Evolutionary conservation across 2,113 vertebrate species (phyloP), one percentile per base, ranked within the genome.

Genomic region (Onychostoma macrolepis): DNA sequence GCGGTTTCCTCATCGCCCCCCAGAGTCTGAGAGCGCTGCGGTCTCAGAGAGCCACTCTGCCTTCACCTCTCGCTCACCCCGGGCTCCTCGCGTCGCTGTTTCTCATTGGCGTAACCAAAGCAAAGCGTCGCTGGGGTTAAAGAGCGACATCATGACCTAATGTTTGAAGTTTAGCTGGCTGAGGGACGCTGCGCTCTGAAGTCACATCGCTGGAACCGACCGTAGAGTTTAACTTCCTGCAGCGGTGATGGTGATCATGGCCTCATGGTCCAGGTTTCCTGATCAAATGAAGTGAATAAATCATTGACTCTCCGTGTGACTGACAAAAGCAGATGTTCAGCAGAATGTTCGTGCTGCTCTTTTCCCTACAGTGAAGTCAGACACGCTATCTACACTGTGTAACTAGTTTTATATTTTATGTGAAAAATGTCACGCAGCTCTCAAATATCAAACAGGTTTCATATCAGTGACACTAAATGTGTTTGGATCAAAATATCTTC

Each of bases 71-170:
- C 74, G 58, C 83, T 90, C 74, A 36, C 53, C 36, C 50, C 86
- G 84, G 86, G 91, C 88, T 84, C 83, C 85, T 53, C 50, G 61
- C 24, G 86, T 92, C 88, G 88, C 89, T 91, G 90, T 91, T 87
- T 91, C 81, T 76, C 86, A 53, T 12, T n/a, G 41, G 26, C 28
- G 85, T 91, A 90, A 92, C 92, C 90, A 91, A 90, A 92, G 91
- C 89, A 90, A 84, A 89, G 89, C 13, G 2, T 69, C 65, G 3
- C 65, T 28, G 65, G 65, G 65, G 86, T 17, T 38, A 86, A 63
- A 69, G 87, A 90, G 86, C 79, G 87, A 41, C 89, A 88, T 80
- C 78, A 86, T 74, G 88, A 91, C 85, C 89, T 94, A 86, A 92
- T 93, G 88, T 90, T 93, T 92, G 85, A 91, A 90, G 90, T 92